A percentile compares a stretch with the other conserved stretches of the same genome.
These are phyloP conservation scores for Brachyrhaphis roseni DNA, from an alignment of 2,797 vertebrate species.

Conservation along the genomic window DNA sequence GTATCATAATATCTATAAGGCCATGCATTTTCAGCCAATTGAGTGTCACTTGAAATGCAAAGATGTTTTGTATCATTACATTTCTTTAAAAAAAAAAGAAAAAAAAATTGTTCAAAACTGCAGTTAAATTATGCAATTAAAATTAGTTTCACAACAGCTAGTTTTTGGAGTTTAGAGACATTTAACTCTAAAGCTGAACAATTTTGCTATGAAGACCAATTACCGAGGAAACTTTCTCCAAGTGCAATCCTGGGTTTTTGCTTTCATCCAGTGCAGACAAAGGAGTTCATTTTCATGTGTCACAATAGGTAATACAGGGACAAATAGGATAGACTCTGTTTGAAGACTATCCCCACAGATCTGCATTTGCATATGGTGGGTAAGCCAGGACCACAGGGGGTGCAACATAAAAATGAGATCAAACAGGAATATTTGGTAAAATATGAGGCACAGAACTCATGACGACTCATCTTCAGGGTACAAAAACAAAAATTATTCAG, in stretches of 20 bases:
- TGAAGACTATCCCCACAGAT: slow-evolving; percentile 52
- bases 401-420: slow-evolving; percentile 41
- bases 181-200: neutral
- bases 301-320: slow-evolving; percentile 42
- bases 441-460: slow-evolving; percentile 14
- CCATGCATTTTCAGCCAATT: too few species aligned
- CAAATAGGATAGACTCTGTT: slow-evolving; percentile 38
- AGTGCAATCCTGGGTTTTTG: slow-evolving; percentile 10
- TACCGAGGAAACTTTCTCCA: slow-evolving; percentile 16
- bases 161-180: neutral
- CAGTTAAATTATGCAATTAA: neutral
- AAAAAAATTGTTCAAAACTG: neutral
- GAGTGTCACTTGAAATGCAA: neutral
- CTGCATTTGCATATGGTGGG: slow-evolving; percentile 50
- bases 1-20: neutral
- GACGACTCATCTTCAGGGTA: slow-evolving; percentile 23
- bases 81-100: too few species aligned
- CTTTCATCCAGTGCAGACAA: slow-evolving; percentile 26
- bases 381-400: slow-evolving; percentile 7
- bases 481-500: slow-evolving; percentile 37
- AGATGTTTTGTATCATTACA: neutral
- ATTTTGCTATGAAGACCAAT: slow-evolving; percentile 2
- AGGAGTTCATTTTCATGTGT: slow-evolving; percentile 18
- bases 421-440: slow-evolving; percentile 47
- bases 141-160: neutral